Base-by-base conservation (phyloP, 92 coral and sea anemone species). In the Virgularia gustaviana region DNA sequence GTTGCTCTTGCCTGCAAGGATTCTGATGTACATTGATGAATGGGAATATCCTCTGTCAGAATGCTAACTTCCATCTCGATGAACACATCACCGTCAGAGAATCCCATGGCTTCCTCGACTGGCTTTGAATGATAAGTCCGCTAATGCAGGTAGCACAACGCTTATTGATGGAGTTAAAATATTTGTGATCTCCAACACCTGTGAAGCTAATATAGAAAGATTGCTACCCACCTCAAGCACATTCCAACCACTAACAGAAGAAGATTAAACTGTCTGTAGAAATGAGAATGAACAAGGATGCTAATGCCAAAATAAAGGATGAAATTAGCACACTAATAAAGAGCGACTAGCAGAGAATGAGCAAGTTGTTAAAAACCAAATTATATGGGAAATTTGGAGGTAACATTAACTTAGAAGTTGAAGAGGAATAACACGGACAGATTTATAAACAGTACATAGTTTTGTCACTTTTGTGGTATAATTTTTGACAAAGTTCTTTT, bases 311-410 rank as follows among this genome's bases (percentile, higher is more conserved):
- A 57, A 58, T 83, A 18, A 83, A 91, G 32, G 90, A 86, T 16
- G 96, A 91, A 62, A 82, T 91, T 55, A 84, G 79, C 60, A 38
- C 57, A 33, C 52, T 49, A n/a, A n/a, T 38, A 88, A 91, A 53
- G 85, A 72, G 9, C 88, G 89, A 60, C 41, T 83, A 7, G 72
- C 52, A n/a, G 95, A 85, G 49, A 81, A 88, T 4, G 73, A 82
- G 63, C 72, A 18, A 15, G 34, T 91, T 5, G 28, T 81, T 91
- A 27, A 91, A 91, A 78, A 96, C 85, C 53, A 86, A 86, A 84
- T 87, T 91, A 44, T 91, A 91, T 86, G 97, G 91, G 54, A 91
- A 88, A 55, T 91, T 91, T 91, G 97, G 97, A 18, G 85, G 84
- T 71, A 89, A 89, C 33, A 91, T 91, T 36, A 91, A 91, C 77